Conservation (phyloP, 2,888 invertebrate species). For the Athalia rosae region DNA sequence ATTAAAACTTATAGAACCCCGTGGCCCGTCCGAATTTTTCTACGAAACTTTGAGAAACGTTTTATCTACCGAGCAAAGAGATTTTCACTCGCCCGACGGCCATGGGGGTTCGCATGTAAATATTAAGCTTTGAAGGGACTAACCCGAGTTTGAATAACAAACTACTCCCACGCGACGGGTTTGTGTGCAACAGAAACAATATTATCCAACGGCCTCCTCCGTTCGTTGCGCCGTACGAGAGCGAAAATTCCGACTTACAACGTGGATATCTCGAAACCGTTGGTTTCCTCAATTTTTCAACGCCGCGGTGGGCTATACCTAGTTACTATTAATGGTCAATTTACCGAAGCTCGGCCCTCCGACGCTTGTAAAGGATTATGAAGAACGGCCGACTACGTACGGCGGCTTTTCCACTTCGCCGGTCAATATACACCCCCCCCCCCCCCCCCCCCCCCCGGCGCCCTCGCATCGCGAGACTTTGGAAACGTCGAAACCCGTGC, state of each 20-base stretch:
- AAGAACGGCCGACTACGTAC: background rate
- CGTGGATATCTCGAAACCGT: background rate
- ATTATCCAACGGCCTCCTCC: background rate
- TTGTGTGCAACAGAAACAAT: background rate
- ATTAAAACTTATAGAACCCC: constrained; percentile 11
- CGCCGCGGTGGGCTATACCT: background rate
- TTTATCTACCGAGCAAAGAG: background rate
- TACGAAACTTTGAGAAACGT: background rate
- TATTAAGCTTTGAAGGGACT: background rate
- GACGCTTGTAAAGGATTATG: constrained; percentile 24
- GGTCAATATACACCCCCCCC: background rate
- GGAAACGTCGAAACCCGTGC: no score
- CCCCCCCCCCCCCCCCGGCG: no score
- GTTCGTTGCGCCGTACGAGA: background rate
- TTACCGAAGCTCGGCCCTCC: constrained; percentile 10
- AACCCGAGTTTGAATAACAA: background rate
- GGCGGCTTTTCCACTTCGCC: constrained; percentile 3
- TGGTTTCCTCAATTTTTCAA: constrained; percentile 1
- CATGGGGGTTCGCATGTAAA: no score
- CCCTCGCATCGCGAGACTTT: no score
- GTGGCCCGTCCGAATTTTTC: background rate
- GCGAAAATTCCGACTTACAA: background rate
- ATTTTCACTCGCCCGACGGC: background rate
- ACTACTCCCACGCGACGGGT: no score
- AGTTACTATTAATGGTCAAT: constrained; percentile 37